Base-by-base conservation (phyloP, 2,113 vertebrate genomes). In the Rousettus leschenaultii region DNA sequence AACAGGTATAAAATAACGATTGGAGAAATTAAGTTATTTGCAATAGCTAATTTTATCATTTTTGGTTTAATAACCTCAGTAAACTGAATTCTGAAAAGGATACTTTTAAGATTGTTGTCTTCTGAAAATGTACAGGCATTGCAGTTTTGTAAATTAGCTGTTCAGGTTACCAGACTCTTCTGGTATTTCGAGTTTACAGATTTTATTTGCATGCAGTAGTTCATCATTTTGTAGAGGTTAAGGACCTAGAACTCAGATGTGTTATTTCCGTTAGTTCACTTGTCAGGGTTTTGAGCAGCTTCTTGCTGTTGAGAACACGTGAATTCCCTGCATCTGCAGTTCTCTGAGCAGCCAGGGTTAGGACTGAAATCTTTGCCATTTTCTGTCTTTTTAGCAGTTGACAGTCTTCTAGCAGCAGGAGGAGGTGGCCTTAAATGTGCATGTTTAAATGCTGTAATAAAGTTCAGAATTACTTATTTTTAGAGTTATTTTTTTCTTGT, bases 21-120 rank as follows among this genome's bases (percentile, higher is more conserved):
- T 68, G 80, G 75, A 94, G 57, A 77, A 86, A n/a, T 89, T 82
- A 77, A 86, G 28, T 86, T 82, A 9, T 68, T 74, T 21, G 16
- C 30, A 22, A 0, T 92, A 63, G 30, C 30, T 3, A 7, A 1
- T 40, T 45, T 66, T 28, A 6, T n/a, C 24, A 13, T 35, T 79
- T 78, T 53, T 12, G 43, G 19, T 55, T 83, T 92, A 51, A 61
- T 73, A 66, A 19, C 2, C 12, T 86, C 48, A 14, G 33, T 77
- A 33, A 71, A 35, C 28, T 28, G 19, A 91, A 80, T 78, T 77
- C 59, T 45, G 19, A 48, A 57, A 57, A 45, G 14, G 7, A 1
- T 61, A 6, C 7, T 6, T 92, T 61, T 10, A 30, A 77, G 51
- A 10, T 70, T 35, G 26, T 24, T 14, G 9, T 38, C 66, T 51